Base-by-base conservation (phyloP, 2,113 vertebrate species). In the Sterna hirundo region DNA sequence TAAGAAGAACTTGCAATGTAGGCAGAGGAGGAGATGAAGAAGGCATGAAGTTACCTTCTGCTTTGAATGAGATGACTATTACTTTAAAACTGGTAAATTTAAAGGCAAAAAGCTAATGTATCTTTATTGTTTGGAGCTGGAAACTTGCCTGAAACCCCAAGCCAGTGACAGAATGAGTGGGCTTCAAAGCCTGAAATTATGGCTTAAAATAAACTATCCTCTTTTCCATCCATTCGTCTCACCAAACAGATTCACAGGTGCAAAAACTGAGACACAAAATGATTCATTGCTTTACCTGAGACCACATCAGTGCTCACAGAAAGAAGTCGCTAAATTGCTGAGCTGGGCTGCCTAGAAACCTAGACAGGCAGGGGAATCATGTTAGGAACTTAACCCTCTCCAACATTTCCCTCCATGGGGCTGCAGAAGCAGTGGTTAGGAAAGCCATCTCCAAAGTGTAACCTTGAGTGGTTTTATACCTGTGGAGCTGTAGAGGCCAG, bases 161-260 rank as follows among this genome's bases (percentile, higher is more conserved):
- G 10, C 71, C 34, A 71, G 36, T 78, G 81, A 79, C 79, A 93
- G 78, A 88, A 96, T 54, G 64, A 83, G 77, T 44, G 12, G 81
- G 46, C 42, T 93, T 91, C 79, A 81, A 91, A 92, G 54, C 55
- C 79, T 91, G 78, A 42, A 93, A 92, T 16, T 58, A 34, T 36
- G 26, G 40, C 66, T 91, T 94, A 69, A 93, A 96, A 96, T 82
- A 93, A 94, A 79, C 58, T 52, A 20, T 38, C 21, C 12, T 77
- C 46, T 83, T 92, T 72, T 57, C 66, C 62, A 87, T 42, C 54
- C 46, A 62, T 92, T 92, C 54, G 86, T 62, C 22, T 82, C 49
- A 15, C 4, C 5, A 38, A 85, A 83, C 42, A 81, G 20, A 75
- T n/a, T 54, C 52, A 40, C 42, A 80, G 32, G 65, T 93, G 51